A percentile compares a stretch with the other conserved stretches of the same genome.
phyloP scores from a whole-genome alignment of 2,888 invertebrate genomes.

The Cheiracanthium punctorium region DNA sequence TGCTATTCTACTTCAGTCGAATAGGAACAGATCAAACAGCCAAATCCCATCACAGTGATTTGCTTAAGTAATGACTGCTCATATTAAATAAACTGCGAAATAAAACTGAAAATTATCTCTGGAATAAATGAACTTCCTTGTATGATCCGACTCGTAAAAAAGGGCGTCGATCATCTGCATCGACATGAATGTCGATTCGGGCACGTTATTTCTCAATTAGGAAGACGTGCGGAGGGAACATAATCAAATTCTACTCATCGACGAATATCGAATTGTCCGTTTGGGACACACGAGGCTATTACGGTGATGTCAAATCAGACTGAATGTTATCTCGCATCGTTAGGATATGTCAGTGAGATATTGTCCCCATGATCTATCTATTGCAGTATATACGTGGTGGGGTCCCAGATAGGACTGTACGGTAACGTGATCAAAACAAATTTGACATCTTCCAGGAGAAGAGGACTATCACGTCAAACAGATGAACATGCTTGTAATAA shows the following conservation, averaged over 20 bases:
- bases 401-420: too few relatives aligned
- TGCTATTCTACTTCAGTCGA: too few relatives aligned
- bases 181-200: background rate
- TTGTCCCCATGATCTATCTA: too few relatives aligned
- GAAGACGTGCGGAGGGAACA: background rate
- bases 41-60: too few relatives aligned
- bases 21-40: too few relatives aligned
- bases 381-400: too few relatives aligned
- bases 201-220: background rate
- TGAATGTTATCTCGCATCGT: background rate
- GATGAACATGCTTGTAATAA: too few relatives aligned
- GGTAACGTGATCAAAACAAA: too few relatives aligned
- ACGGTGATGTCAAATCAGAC: background rate
- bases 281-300: background rate
- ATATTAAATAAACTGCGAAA: too few relatives aligned
- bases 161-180: background rate
- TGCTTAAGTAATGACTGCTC: too few relatives aligned
- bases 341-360: background rate
- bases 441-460: too few relatives aligned
- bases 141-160: background rate
- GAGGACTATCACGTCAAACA: too few relatives aligned
- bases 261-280: background rate
- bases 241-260: background rate
- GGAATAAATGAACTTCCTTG: background rate
- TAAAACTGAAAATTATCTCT: background rate